Evolutionary conservation across 2,797 vertebrate genomes (phyloP).

Genomic region (Uromys caudimaculatus): DNA sequence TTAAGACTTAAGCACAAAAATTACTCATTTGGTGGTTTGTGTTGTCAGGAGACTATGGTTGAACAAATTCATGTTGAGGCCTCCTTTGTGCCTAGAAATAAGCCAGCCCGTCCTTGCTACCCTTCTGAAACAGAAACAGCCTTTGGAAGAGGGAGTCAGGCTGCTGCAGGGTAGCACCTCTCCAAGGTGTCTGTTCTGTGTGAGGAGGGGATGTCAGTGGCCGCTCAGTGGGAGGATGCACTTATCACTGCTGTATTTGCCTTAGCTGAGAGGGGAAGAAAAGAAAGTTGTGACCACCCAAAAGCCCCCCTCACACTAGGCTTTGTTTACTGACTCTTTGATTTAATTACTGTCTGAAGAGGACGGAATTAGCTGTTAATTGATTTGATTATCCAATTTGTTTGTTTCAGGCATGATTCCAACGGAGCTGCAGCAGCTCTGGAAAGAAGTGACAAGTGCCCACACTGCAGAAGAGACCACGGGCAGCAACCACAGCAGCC

Average conservation of each 20-base stretch:
- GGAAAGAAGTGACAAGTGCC: constrained; percentile 97
- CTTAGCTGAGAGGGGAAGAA: constrained; percentile 23
- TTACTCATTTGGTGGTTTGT: constrained; percentile 87
- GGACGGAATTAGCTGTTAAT: constrained; percentile 98
- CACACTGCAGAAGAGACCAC: constrained; percentile 94
- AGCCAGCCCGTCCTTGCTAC: constrained; percentile 38
- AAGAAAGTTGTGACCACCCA: constrained; percentile 87
- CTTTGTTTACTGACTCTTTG: constrained; percentile 98
- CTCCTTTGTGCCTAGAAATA: constrained; percentile 80
- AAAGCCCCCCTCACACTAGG: constrained; percentile 91
- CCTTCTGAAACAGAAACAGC: background rate
- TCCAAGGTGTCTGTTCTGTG: background rate
- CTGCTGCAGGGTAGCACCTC: background rate
- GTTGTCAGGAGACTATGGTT: constrained; percentile 88
- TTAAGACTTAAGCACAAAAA: constrained; percentile 89
- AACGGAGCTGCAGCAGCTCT: constrained; percentile 99
- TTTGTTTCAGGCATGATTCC: constrained; percentile 99
- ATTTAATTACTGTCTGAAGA: constrained; percentile 98
- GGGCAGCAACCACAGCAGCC: constrained; percentile 95
- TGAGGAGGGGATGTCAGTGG: background rate
- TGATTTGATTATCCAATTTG: constrained; percentile 99
- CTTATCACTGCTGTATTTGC: constrained; percentile 64
- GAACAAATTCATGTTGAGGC: constrained; percentile 80
- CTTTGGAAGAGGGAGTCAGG: constrained; percentile 30
- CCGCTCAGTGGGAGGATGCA: constrained; percentile 8